phyloP scores from a whole-genome alignment of 1,140 invertebrate species.

The Trichonephila clavipes region DNA sequence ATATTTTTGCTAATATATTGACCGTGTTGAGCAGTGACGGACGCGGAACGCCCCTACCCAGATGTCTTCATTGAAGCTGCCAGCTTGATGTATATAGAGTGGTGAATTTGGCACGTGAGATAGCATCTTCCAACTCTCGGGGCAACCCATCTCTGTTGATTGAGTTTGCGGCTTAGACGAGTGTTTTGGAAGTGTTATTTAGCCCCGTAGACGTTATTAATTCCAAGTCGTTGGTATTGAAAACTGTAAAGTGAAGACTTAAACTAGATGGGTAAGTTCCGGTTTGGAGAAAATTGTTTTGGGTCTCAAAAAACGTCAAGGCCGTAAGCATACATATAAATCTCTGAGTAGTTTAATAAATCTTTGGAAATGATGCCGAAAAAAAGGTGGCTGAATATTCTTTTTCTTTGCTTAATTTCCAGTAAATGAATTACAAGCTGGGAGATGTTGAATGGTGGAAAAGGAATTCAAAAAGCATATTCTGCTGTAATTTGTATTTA shows the following conservation, averaged over 20 bases:
- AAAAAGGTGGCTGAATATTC: too few relatives aligned
- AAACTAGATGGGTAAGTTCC: conserved; percentile 17
- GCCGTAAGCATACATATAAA: background rate
- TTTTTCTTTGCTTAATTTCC: background rate
- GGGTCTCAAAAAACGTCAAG: conserved; percentile 4
- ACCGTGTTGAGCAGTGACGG: conserved; percentile 70
- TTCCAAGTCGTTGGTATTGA: conserved; percentile 25
- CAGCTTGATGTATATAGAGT: conserved; percentile 57
- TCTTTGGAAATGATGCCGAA: background rate
- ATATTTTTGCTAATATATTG: conserved; percentile 76
- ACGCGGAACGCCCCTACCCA: conserved; percentile 42
- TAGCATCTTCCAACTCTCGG: conserved; percentile 24
- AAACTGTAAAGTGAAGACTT: conserved; percentile 53
- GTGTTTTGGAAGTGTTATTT: conserved; percentile 27
- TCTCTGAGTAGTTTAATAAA: background rate
- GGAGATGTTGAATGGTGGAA: background rate
- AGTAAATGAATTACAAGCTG: background rate
- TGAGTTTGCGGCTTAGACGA: conserved; percentile 38
- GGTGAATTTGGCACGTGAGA: conserved; percentile 48
- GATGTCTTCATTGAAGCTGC: conserved; percentile 69
- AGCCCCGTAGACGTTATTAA: conserved; percentile 6
- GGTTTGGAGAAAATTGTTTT: conserved; percentile 63
- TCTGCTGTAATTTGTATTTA: background rate
- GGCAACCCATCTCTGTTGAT: conserved; percentile 37
- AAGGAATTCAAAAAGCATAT: background rate